Base-by-base conservation (phyloP, 1,140 invertebrate species). In the Drosophila subobscura region DNA sequence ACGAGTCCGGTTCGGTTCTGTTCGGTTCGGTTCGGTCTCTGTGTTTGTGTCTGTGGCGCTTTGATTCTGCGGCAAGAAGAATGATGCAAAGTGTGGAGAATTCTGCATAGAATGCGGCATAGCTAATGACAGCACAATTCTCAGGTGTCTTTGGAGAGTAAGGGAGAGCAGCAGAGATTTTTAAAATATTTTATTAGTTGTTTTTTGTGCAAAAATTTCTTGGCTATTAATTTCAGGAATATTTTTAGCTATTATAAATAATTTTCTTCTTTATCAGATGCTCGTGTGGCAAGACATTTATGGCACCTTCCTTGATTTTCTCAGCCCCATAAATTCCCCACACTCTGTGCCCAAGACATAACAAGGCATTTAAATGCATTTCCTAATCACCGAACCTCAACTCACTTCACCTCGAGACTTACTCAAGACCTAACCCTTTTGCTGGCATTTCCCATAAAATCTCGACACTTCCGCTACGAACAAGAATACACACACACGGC, bases 371-470 rank as follows among this genome's bases (percentile, higher is more conserved):
- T 72, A 65, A 50, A 67, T 76, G 63, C 63, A 76, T 72, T 60
- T 55, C 40, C 44, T 63, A 79, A 65, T 79, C 80, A 85, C 47
- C 66, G 49, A 72, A 63, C 50, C 58, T 61, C 58, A 51, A 33
- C 70, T 41, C 51, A 59, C 65, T n/a, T 27, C 47, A 41, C 14
- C 49, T 6, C 33, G 33, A 37, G 47, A 50, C 50, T 51, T 49
- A 49, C 61, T 70, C 66, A 55, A 70, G 66, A 67, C 60, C 60
- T 67, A 77, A 86, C 77, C 81, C 81, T 81, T 74, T 55, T 73
- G 66, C 77, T 47, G 57, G 64, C 57, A 77, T 66, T 88, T 86
- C 33, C 81, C 65, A 86, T 86, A 86, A 86, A 86, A 86, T 81
- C 83, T 86, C 44, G 44, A 25, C 68, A 85, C 83, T 81, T 85